A percentile compares a stretch with the other conserved stretches of the same genome.
phyloP scores from a whole-genome alignment of 2,113 vertebrate species.

The Rhodinocichla rosea region DNA sequence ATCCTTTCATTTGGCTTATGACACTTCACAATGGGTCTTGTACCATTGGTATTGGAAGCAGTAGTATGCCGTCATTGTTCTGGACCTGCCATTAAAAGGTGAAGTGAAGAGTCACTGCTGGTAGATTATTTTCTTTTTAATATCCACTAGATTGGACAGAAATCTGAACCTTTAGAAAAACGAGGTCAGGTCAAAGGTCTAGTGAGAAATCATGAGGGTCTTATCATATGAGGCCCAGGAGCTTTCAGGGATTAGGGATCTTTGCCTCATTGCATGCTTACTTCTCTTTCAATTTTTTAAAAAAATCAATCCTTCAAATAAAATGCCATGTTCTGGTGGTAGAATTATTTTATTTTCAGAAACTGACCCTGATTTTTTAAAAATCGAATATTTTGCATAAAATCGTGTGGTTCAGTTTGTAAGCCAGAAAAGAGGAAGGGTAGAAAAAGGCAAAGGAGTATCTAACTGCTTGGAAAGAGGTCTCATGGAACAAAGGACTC shows the following conservation, averaged over 20 bases:
- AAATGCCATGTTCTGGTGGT: background rate
- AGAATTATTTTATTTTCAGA: background rate
- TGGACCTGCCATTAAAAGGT: background rate
- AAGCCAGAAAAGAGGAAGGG: background rate
- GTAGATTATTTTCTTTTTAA: background rate
- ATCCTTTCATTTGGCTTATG: background rate
- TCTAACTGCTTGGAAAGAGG: background rate
- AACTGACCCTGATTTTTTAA: background rate
- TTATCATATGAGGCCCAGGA: background rate
- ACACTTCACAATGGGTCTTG: background rate
- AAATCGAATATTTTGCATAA: background rate
- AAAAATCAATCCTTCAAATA: background rate
- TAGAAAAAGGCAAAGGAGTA: background rate
- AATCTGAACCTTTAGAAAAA: background rate
- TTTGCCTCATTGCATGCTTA: background rate
- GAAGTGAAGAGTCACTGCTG: background rate
- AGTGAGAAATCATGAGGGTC: background rate
- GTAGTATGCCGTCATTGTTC: background rate
- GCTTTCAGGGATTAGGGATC: background rate
- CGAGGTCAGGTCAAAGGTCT: background rate
- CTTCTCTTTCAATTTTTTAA: background rate
- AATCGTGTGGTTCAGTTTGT: accelerated
- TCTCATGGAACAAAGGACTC: background rate
- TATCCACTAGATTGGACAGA: background rate
- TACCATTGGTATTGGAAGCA: background rate